Percentiles rank a stretch among this genome's conserved stretches.
phyloP scores from a whole-genome alignment of 2,888 invertebrate genomes.

The Cheilosia soror region DNA sequence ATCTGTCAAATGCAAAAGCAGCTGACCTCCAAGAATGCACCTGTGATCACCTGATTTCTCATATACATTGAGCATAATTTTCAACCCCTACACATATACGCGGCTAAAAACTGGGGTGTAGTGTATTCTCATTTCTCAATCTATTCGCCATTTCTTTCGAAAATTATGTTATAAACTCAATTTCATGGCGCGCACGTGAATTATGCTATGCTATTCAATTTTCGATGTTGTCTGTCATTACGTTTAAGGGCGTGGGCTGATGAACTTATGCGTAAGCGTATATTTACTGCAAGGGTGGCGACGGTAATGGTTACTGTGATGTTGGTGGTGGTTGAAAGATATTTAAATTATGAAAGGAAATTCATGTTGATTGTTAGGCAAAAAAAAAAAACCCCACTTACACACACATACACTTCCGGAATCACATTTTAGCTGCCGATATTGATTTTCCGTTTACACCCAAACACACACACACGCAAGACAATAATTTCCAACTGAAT shows the following conservation, averaged over 20 bases:
- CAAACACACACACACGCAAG: constrained; percentile 1
- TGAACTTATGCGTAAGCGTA: constrained; percentile 5
- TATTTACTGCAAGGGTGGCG: neutral
- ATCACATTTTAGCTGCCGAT: constrained; percentile 48
- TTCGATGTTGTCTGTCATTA: constrained; percentile 20
- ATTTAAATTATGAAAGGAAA: constrained; percentile 43
- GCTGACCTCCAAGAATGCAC: constrained; percentile 29
- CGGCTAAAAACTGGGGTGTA: no score
- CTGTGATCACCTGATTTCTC: constrained; percentile 44
- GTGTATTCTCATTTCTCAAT: constrained; percentile 5
- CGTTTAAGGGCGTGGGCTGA: constrained; percentile 52
- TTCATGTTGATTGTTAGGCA: constrained; percentile 29
- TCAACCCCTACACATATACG: neutral
- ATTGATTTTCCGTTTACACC: constrained; percentile 53
- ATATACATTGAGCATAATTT: neutral
- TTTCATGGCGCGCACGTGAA: constrained; percentile 55
- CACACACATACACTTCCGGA: constrained; percentile 47
- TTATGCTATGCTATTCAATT: constrained; percentile 53
- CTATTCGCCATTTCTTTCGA: constrained; percentile 51
- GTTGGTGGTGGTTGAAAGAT: constrained; percentile 15
- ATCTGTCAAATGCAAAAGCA: constrained; percentile 60
- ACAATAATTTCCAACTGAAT: constrained; percentile 46
- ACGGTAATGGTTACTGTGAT: neutral
- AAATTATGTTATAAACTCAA: constrained; percentile 57
- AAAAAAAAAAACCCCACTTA: constrained; percentile 5